These are phyloP conservation scores for Halictus ligatus DNA, from an alignment of 2,888 invertebrate species.

Conservation along the genomic window DNA sequence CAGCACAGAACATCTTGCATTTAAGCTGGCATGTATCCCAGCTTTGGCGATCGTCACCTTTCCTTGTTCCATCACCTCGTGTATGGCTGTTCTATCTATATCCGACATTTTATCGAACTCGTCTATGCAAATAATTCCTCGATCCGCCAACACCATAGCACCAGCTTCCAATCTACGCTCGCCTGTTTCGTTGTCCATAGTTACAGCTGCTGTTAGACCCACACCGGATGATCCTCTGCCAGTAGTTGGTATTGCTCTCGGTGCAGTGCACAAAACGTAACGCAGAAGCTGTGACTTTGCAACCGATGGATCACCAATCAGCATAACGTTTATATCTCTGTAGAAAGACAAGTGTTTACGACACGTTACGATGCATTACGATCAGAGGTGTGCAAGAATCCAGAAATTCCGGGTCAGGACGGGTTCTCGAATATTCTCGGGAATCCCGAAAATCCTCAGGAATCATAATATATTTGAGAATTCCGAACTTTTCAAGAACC, in stretches of 20 bases:
- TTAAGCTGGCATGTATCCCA: conserved; percentile 98
- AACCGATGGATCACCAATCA: conserved; percentile 99
- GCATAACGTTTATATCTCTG: conserved; percentile 93
- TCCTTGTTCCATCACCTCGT: conserved; percentile 99
- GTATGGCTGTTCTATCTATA: conserved; percentile 99
- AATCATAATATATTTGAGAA: too few species aligned
- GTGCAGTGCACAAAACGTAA: conserved; percentile 97
- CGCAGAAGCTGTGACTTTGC: conserved; percentile 98
- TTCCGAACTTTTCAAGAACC: too few species aligned
- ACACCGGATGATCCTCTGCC: conserved; percentile 99
- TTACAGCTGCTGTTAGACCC: conserved; percentile 99
- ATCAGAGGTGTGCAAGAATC: background rate
- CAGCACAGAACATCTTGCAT: conserved; percentile 98
- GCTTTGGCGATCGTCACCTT: conserved; percentile 99
- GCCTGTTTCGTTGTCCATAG: conserved; percentile 97
- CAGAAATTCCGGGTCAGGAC: background rate
- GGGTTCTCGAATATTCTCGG: too few species aligned
- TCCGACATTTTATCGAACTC: conserved; percentile 99
- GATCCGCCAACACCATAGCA: conserved; percentile 99
- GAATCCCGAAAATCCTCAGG: too few species aligned
- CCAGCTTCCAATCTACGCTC: conserved; percentile 96
- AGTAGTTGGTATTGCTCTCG: conserved; percentile 98
- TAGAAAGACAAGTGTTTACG: background rate
- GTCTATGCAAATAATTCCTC: conserved; percentile 98
- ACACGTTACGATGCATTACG: background rate